Conservation (phyloP, 2,888 invertebrate genomes). For the Calameuta pallipes region DNA sequence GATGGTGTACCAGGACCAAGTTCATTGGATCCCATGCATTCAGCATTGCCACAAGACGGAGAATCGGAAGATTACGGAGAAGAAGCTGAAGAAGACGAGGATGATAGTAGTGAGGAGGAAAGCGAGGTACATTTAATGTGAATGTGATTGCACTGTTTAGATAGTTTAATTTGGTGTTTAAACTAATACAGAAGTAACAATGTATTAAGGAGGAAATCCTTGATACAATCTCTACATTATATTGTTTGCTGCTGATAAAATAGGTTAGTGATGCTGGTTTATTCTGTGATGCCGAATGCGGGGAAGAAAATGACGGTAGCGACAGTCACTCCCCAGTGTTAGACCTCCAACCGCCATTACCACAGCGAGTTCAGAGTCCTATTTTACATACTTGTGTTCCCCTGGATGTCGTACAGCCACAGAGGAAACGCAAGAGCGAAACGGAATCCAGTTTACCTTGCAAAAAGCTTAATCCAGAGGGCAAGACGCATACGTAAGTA, state of each 20-base stretch:
- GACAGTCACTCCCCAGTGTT: slow-evolving; percentile 44
- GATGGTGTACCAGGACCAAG: slow-evolving; percentile 57
- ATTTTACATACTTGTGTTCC: slow-evolving; percentile 56
- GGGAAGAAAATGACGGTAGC: slow-evolving; percentile 43
- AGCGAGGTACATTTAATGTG: slow-evolving; percentile 47
- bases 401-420: slow-evolving; percentile 54
- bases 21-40: slow-evolving; percentile 47
- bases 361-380: slow-evolving; percentile 52
- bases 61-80: slow-evolving; percentile 58
- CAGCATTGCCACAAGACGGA: slow-evolving; percentile 43
- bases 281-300: slow-evolving; percentile 53
- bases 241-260: not conserved
- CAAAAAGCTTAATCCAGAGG: slow-evolving; percentile 69
- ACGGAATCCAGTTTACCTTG: slow-evolving; percentile 65
- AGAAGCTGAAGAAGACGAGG: slow-evolving; percentile 58
- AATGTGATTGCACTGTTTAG: not conserved
- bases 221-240: not conserved
- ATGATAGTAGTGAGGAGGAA: slow-evolving; percentile 57
- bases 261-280: slow-evolving; percentile 58
- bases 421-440: slow-evolving; percentile 61
- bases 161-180: not conserved
- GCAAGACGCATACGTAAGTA: slow-evolving; percentile 57
- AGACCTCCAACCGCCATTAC: slow-evolving; percentile 38
- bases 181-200: not conserved
- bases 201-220: not conserved